phyloP scores from a whole-genome alignment of 2,113 vertebrate genomes.

The Phocoena sinus region DNA sequence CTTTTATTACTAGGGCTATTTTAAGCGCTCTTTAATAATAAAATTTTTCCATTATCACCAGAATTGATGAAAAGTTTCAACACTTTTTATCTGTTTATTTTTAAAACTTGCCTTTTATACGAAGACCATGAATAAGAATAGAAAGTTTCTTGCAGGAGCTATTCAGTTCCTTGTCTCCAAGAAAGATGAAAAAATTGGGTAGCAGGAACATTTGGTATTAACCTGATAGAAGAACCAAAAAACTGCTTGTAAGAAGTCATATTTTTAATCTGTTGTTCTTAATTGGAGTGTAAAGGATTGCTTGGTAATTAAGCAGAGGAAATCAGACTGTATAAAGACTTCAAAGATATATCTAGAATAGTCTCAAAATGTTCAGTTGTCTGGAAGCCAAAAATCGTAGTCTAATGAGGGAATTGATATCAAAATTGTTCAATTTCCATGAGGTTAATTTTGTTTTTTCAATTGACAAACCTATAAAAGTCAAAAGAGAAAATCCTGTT shows the following conservation, averaged over 20 bases:
- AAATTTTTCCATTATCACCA: neutral
- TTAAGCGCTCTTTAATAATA: constrained; percentile 22
- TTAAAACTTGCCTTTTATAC: constrained; percentile 11
- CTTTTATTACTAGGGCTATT: neutral
- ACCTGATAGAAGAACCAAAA: neutral
- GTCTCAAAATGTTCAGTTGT: constrained; percentile 10
- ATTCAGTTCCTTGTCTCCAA: neutral
- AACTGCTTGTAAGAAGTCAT: neutral
- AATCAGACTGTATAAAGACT: neutral
- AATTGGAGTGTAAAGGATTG: constrained; percentile 24
- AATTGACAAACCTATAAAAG: constrained; percentile 44
- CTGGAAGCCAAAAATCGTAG: constrained; percentile 6
- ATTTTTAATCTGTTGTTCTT: constrained; percentile 34
- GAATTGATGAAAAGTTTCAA: constrained; percentile 8
- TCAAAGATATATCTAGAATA: constrained; percentile 6
- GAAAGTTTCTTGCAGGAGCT: neutral
- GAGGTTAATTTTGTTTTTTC: constrained; percentile 26
- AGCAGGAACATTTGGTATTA: constrained; percentile 11
- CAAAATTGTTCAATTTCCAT: neutral
- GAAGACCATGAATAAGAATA: constrained; percentile 22
- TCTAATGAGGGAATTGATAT: neutral
- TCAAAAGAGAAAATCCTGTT: neutral
- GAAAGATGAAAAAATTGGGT: neutral
- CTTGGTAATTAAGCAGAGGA: constrained; percentile 9
- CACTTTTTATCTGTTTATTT: constrained; percentile 39